These are phyloP conservation scores for Stichopus horrens DNA, from an alignment of 53 echinoderm and acorn worm species.

Conservation along the genomic window DNA sequence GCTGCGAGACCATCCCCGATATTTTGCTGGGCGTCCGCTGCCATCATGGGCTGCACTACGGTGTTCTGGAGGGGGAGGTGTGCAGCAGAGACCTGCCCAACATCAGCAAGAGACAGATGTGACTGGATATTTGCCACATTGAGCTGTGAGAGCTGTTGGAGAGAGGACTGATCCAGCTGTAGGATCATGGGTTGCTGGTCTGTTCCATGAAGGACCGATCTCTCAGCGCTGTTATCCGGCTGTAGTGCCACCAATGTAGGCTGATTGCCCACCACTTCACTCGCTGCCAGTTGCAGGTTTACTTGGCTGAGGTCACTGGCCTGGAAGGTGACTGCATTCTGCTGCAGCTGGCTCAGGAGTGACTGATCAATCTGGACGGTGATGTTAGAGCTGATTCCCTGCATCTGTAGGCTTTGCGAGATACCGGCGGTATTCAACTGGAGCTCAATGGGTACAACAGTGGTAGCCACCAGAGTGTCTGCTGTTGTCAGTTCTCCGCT, in stretches of 20 bases:
- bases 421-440: constrained; percentile 80
- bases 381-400: constrained; percentile 85
- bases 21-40: constrained; percentile 31
- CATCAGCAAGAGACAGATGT: constrained; percentile 13
- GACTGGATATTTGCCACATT: constrained; percentile 42
- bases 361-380: constrained; percentile 95
- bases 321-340: constrained; percentile 85
- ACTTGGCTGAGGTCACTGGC: constrained; percentile 70
- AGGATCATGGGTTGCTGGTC: constrained; percentile 59
- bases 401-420: constrained; percentile 79
- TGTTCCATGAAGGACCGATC: constrained; percentile 38
- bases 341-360: constrained; percentile 91
- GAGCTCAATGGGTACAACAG: constrained; percentile 84
- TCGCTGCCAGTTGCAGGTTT: constrained; percentile 72
- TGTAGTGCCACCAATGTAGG: constrained; percentile 63
- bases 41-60: constrained; percentile 21
- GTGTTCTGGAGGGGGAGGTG: neutral
- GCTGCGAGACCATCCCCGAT: constrained; percentile 31
- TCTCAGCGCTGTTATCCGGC: constrained; percentile 53
- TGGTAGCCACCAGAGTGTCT: constrained; percentile 64
- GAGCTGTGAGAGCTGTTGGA: constrained; percentile 60
- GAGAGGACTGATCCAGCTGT: constrained; percentile 58
- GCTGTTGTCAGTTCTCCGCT: constrained; percentile 47
- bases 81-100: constrained; percentile 16
- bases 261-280: constrained; percentile 59